Conservation (phyloP, 2,888 invertebrate species). For the Clostera curtula region DNA sequence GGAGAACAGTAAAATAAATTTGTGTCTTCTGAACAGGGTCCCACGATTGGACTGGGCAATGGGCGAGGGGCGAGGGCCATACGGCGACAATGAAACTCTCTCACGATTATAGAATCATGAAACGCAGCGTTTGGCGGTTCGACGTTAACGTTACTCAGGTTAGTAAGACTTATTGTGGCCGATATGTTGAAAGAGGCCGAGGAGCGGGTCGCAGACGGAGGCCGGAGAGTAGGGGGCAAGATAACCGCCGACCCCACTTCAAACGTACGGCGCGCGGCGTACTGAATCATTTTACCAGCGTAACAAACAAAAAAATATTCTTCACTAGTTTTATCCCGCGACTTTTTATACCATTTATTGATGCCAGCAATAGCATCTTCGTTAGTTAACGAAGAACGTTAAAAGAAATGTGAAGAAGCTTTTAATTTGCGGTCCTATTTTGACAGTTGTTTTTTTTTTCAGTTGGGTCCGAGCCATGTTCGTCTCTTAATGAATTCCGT, state of each 20-base stretch:
- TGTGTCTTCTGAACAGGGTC: constrained; percentile 31
- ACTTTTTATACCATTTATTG: too few relatives aligned
- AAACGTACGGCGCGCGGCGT: too few relatives aligned
- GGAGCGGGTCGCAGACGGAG: too few relatives aligned
- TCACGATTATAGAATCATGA: constrained; percentile 78
- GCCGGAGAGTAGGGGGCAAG: too few relatives aligned
- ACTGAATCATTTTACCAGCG: too few relatives aligned
- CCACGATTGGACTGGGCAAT: constrained; percentile 78
- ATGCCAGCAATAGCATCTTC: too few relatives aligned
- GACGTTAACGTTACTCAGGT: constrained; percentile 81
- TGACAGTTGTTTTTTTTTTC: constrained; percentile 8
- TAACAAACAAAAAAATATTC: too few relatives aligned
- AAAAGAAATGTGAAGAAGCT: background rate
- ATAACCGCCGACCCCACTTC: too few relatives aligned
- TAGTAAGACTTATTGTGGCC: constrained; percentile 3
- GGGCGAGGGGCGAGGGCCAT: constrained; percentile 76
- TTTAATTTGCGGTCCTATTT: background rate
- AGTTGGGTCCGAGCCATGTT: constrained; percentile 84
- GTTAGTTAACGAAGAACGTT: too few relatives aligned
- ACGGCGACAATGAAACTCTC: constrained; percentile 77
- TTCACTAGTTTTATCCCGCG: too few relatives aligned
- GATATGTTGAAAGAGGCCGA: too few relatives aligned
- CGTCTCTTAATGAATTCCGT: constrained; percentile 77
- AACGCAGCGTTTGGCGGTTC: constrained; percentile 69
- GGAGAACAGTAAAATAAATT: too few relatives aligned